Conservation (phyloP, 1,140 invertebrate genomes). For the Pseudomyrmex sp. region DNA sequence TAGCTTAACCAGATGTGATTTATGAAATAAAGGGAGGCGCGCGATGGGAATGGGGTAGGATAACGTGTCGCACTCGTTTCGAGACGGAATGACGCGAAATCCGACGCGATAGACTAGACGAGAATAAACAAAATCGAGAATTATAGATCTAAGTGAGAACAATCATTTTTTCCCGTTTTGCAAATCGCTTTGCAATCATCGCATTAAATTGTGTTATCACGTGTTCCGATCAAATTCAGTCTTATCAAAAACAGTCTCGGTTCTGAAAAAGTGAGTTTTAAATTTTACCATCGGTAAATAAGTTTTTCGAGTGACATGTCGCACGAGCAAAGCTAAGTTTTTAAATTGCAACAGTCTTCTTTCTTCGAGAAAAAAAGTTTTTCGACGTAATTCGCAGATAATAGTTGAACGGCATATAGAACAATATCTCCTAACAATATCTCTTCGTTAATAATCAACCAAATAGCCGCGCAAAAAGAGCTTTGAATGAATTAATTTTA, state of each 20-base stretch:
- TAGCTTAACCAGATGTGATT: conserved; percentile 47
- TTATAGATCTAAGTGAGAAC: neutral
- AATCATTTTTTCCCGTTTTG: neutral
- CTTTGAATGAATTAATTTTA: conserved; percentile 64
- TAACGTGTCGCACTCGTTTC: neutral
- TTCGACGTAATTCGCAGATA: neutral
- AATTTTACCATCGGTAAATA: too few relatives aligned
- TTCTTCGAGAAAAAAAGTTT: too few relatives aligned
- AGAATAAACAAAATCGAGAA: neutral
- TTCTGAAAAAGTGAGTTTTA: too few relatives aligned
- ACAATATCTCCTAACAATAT: neutral
- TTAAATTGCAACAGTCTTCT: too few relatives aligned
- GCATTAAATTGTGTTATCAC: neutral
- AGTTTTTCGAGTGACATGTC: too few relatives aligned
- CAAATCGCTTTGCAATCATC: neutral
- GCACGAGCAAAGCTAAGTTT: too few relatives aligned
- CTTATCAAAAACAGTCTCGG: too few relatives aligned
- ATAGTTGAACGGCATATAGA: neutral
- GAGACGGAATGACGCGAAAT: conserved; percentile 29
- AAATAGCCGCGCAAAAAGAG: conserved; percentile 24
- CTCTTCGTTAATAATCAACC: neutral
- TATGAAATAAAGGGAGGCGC: conserved; percentile 35
- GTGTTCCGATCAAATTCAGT: neutral
- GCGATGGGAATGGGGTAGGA: neutral
- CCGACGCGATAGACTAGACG: neutral